phyloP scores from a whole-genome alignment of 2,113 vertebrate genomes.

The Coptodon rendalli region DNA sequence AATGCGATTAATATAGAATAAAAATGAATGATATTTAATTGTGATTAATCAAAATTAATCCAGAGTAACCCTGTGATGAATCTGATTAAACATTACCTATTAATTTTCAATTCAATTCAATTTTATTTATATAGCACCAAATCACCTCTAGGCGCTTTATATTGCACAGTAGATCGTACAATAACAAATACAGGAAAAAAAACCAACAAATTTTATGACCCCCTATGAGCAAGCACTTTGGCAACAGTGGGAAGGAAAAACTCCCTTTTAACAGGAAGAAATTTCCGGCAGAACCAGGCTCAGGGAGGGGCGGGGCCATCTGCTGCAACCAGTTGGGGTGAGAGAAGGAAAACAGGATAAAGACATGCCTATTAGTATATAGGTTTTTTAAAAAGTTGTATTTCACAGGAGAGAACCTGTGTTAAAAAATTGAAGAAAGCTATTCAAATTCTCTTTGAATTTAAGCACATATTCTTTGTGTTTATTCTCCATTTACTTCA shows the following conservation, averaged over 20 bases:
- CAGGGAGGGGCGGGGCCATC: background rate
- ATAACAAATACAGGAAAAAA: background rate
- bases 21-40: background rate
- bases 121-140: background rate
- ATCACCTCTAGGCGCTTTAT: background rate
- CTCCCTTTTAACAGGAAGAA: background rate
- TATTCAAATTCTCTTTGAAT: rapidly evolving
- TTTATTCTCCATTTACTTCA: background rate
- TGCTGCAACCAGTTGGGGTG: background rate
- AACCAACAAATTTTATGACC: too few relatives aligned
- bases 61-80: background rate
- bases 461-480: background rate
- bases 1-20: background rate
- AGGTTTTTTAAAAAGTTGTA: background rate
- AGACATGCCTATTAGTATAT: background rate
- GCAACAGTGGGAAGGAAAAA: background rate
- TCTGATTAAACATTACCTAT: background rate
- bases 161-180: background rate
- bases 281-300: rapidly evolving
- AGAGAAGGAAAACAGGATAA: background rate
- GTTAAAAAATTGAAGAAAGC: too few relatives aligned
- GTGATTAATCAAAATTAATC: background rate
- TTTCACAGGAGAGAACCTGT: background rate
- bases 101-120: background rate
- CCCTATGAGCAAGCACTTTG: background rate